Evolutionary conservation across 2,113 vertebrate genomes (phyloP).

Genomic region (Numenius arquata): DNA sequence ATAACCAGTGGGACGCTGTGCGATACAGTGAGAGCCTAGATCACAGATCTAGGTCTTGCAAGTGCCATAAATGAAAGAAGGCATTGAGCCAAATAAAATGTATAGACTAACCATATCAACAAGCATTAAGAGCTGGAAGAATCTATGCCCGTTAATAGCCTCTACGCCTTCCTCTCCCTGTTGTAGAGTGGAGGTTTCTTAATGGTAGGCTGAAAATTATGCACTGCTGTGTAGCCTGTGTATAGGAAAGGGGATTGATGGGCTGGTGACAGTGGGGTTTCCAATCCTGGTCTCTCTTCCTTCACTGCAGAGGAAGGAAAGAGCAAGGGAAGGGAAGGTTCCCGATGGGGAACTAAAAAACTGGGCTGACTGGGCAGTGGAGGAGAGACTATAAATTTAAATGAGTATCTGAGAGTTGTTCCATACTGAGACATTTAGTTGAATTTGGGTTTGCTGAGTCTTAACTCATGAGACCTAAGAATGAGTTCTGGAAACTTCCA

Average conservation of each 20-base stretch:
- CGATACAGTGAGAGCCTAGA: neutral
- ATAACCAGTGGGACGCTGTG: neutral
- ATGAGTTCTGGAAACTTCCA: neutral
- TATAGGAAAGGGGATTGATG: neutral
- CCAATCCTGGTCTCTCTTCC: neutral
- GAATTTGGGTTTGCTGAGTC: neutral
- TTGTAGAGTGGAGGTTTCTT: neutral
- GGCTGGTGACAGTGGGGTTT: neutral
- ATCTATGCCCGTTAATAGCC: neutral
- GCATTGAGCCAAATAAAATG: neutral
- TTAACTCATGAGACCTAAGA: neutral
- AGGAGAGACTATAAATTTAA: neutral
- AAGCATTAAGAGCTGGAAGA: neutral
- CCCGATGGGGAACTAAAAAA: neutral
- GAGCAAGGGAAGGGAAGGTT: neutral
- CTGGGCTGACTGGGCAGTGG: neutral
- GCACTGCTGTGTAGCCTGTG: neutral
- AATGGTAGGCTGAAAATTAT: neutral
- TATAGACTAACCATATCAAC: neutral
- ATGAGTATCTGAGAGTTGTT: neutral
- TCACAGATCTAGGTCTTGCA: neutral
- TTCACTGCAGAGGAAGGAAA: neutral
- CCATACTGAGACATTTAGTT: neutral
- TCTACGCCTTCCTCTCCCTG: neutral
- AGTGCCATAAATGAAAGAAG: neutral